Percentiles rank a stretch among this genome's conserved stretches.
Evolutionary conservation across 2,113 vertebrate species (phyloP).

Genomic region (Muscicapa adusta): DNA sequence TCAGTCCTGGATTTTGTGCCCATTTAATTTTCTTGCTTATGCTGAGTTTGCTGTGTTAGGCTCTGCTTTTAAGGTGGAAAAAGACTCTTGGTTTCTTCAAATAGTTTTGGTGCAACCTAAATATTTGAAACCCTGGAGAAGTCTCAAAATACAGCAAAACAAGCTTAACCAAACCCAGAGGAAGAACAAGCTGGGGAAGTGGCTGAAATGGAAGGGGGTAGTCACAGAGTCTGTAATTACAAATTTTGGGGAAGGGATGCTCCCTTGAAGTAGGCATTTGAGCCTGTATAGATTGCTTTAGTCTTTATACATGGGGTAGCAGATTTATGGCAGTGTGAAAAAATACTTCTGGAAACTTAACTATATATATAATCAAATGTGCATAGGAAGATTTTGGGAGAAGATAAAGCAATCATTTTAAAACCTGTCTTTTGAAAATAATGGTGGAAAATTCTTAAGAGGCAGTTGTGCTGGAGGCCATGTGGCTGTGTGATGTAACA

Average conservation of each 20-base stretch:
- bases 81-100: slow-evolving; percentile 25
- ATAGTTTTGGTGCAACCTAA: slow-evolving; percentile 36
- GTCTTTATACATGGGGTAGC: background rate
- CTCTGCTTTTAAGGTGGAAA: slow-evolving; percentile 46
- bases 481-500: background rate
- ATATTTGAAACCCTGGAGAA: slow-evolving; percentile 36
- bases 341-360: background rate
- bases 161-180: background rate
- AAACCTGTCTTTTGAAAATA: background rate
- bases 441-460: background rate
- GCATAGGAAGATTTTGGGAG: background rate
- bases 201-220: background rate
- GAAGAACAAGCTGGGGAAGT: background rate
- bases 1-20: background rate
- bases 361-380: background rate
- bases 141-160: slow-evolving; percentile 33
- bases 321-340: background rate
- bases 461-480: background rate
- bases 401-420: background rate
- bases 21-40: slow-evolving; percentile 35
- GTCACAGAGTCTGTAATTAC: background rate
- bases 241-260: background rate
- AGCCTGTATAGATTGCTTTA: background rate
- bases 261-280: background rate
- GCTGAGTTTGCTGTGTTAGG: slow-evolving; percentile 24